Conservation (phyloP, 2,888 invertebrate genomes). For the Plagodis pulveraria region DNA sequence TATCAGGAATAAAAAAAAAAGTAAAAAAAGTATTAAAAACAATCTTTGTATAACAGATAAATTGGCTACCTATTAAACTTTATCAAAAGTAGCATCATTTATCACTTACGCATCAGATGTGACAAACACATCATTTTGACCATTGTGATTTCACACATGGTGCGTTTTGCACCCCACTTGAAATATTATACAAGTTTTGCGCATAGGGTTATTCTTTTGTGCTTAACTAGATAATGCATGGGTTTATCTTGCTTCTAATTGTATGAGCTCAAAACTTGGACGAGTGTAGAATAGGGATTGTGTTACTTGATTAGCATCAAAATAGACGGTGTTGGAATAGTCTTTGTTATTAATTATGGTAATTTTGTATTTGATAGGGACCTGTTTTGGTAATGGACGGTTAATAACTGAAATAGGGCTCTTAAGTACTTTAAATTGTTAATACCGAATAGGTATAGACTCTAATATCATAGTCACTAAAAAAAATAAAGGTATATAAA, state of each 20-base stretch:
- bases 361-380: constrained; percentile 53
- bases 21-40: too few relatives aligned
- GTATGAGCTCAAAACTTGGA: constrained; percentile 79
- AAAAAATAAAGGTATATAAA: too few relatives aligned
- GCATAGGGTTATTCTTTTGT: constrained; percentile 74
- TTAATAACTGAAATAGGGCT: constrained; percentile 17
- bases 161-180: constrained; percentile 71
- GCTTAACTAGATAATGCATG: constrained; percentile 81
- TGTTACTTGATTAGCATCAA: constrained; percentile 81
- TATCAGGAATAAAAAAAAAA: too few relatives aligned
- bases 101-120: constrained; percentile 60
- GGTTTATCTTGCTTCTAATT: constrained; percentile 80
- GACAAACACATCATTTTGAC: constrained; percentile 63
- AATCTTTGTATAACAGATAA: background rate
- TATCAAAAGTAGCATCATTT: constrained; percentile 45
- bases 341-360: constrained; percentile 75
- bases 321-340: constrained; percentile 55
- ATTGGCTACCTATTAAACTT: constrained; percentile 1
- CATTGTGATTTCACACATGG: constrained; percentile 80
- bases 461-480: too few relatives aligned
- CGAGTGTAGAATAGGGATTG: constrained; percentile 73
- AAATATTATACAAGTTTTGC: constrained; percentile 82
- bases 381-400: constrained; percentile 15
- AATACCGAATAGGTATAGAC: too few relatives aligned
- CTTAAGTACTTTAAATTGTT: background rate